A percentile compares a stretch with the other conserved stretches of the same genome.
Conservation (phyloP, 2,113 vertebrate species). For the Puma concolor region DNA sequence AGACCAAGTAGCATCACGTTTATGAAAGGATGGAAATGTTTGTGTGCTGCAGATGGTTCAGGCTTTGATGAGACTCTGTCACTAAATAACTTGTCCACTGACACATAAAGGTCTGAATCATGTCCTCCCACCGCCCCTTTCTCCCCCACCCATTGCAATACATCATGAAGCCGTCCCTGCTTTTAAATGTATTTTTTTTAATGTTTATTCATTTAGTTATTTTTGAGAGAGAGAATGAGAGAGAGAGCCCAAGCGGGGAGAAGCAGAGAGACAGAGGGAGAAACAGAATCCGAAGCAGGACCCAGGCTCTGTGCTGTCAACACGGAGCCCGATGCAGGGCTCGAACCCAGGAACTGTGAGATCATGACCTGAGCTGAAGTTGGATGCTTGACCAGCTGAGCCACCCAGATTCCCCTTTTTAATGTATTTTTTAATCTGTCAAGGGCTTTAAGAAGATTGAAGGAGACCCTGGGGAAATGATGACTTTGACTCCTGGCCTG, state of each 20-base stretch:
- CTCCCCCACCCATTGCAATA: background rate
- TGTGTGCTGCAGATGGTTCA: background rate
- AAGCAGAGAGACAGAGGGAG: too few relatives aligned
- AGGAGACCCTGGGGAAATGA: background rate
- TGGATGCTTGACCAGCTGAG: too few relatives aligned
- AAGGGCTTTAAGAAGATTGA: background rate
- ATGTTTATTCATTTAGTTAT: too few relatives aligned
- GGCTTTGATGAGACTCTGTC: background rate
- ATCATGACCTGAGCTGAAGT: too few relatives aligned
- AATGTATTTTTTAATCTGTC: background rate
- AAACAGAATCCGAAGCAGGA: too few relatives aligned
- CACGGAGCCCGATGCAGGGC: too few relatives aligned
- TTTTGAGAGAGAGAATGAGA: too few relatives aligned
- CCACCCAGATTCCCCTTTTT: too few relatives aligned
- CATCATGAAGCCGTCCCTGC: background rate
- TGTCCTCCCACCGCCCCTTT: background rate
- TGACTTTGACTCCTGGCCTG: background rate
- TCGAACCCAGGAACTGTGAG: too few relatives aligned
- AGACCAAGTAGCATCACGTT: background rate
- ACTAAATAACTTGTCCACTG: background rate
- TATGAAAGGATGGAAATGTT: background rate
- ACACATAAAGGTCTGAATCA: background rate
- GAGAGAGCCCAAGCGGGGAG: too few relatives aligned
- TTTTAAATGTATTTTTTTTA: background rate
- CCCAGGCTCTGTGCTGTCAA: too few relatives aligned